Percentiles rank a stretch among this genome's conserved stretches.
Evolutionary conservation across 1,140 invertebrate genomes (phyloP).

Genomic region (Luehdorfia chinensis): DNA sequence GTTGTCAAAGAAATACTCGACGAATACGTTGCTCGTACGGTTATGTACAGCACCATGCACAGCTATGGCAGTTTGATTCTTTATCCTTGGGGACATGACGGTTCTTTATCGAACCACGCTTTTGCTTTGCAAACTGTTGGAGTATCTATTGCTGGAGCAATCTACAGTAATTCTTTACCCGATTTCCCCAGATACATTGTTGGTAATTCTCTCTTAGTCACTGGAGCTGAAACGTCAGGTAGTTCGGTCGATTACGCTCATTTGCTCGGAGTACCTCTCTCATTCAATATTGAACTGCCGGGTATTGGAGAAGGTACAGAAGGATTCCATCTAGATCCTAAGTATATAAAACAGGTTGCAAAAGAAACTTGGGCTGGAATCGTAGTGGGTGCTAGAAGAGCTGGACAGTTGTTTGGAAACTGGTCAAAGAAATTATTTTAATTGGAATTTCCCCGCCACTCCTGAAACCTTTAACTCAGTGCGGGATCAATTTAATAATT

Average conservation of each 20-base stretch:
- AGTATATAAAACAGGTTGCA: conserved; percentile 29
- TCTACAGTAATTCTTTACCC: conserved; percentile 41
- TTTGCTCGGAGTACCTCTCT: conserved; percentile 40
- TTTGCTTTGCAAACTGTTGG: conserved; percentile 43
- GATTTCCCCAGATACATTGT: conserved; percentile 63
- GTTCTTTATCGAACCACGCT: conserved; percentile 70
- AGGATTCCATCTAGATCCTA: conserved; percentile 26
- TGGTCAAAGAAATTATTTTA: too few relatives aligned
- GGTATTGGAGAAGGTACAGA: conserved; percentile 15
- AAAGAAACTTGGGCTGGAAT: conserved; percentile 42
- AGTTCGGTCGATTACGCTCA: conserved; percentile 46
- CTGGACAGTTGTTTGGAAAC: conserved; percentile 7
- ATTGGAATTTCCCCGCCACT: too few relatives aligned
- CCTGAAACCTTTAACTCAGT: too few relatives aligned
- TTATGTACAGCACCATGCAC: conserved; percentile 80
- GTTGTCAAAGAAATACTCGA: conserved; percentile 60
- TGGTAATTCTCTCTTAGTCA: conserved; percentile 76
- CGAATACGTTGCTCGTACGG: conserved; percentile 45
- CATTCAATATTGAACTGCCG: conserved; percentile 42
- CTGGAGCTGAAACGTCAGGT: conserved; percentile 64
- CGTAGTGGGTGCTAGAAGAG: conserved; percentile 24
- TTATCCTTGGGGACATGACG: conserved; percentile 80
- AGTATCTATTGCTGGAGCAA: conserved; percentile 57
- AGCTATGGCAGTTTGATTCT: conserved; percentile 82
- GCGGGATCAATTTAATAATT: too few relatives aligned